A percentile compares a stretch with the other conserved stretches of the same genome.
phyloP scores from a whole-genome alignment of 2,888 invertebrate genomes.

The Pammene aurita region DNA sequence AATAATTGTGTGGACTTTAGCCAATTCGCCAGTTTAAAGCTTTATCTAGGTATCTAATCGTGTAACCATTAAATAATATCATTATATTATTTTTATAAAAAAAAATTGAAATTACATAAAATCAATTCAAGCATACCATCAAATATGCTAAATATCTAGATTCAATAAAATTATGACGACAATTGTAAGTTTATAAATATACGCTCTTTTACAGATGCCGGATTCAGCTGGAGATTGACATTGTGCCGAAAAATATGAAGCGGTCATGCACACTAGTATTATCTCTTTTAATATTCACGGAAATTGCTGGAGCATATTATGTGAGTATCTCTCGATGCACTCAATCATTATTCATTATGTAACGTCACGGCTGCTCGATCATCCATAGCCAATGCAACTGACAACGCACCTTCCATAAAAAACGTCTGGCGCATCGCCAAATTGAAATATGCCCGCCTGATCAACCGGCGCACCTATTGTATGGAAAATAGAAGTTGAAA shows the following conservation, averaged over 20 bases:
- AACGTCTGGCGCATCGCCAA: slow-evolving; percentile 66
- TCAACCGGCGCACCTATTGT: slow-evolving; percentile 65
- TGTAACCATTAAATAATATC: too few species aligned
- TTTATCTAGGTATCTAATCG: too few species aligned
- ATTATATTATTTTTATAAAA: too few species aligned
- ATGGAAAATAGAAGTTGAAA: slow-evolving; percentile 60
- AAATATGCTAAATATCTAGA: too few species aligned
- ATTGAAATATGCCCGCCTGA: slow-evolving; percentile 71
- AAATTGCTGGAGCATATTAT: slow-evolving; percentile 56
- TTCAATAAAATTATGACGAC: too few species aligned
- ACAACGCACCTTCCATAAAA: slow-evolving; percentile 66
- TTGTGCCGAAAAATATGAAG: slow-evolving; percentile 67
- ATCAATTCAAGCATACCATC: too few species aligned
- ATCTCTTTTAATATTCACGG: slow-evolving; percentile 59
- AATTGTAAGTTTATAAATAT: not conserved
- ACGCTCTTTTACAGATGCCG: slow-evolving; percentile 61
- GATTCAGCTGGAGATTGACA: slow-evolving; percentile 53
- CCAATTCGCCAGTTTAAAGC: too few species aligned
- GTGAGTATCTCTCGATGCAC: slow-evolving; percentile 56
- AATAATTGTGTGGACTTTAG: too few species aligned
- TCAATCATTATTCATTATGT: slow-evolving; percentile 32
- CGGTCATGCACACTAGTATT: slow-evolving; percentile 61
- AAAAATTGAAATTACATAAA: too few species aligned
- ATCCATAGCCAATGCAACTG: slow-evolving; percentile 53
- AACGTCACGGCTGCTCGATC: slow-evolving; percentile 43